Conservation (phyloP, 2,113 vertebrate genomes). For the Orientallactaga bullata region DNA sequence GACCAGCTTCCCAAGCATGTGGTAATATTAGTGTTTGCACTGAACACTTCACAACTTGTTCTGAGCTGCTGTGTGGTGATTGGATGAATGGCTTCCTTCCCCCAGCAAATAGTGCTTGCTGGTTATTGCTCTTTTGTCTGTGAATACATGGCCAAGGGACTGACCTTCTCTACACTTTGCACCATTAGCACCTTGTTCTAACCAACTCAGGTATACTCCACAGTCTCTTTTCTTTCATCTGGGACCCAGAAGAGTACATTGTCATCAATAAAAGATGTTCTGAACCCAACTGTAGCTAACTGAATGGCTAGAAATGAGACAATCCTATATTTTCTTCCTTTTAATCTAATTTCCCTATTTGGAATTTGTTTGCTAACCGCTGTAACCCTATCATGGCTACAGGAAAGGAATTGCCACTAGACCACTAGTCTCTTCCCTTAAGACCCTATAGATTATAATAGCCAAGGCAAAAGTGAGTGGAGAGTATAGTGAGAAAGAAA, state of each 20-base stretch:
- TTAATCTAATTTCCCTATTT: neutral
- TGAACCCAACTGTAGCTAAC: neutral
- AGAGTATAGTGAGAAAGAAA: neutral
- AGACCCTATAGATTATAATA: neutral
- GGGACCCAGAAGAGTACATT: neutral
- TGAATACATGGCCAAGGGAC: neutral
- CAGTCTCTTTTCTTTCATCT: neutral
- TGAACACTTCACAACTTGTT: neutral
- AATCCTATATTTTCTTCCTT: neutral
- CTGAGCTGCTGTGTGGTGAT: neutral
- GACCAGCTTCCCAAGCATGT: neutral
- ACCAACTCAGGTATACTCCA: neutral
- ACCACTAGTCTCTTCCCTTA: neutral
- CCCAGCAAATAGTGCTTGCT: neutral
- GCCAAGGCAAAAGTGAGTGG: neutral
- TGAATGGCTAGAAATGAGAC: neutral
- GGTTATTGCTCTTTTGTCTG: neutral
- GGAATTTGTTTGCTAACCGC: neutral
- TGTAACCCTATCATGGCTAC: neutral
- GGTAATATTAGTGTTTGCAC: neutral
- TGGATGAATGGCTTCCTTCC: neutral
- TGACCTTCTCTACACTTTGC: neutral
- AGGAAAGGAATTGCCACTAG: neutral
- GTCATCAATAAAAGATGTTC: neutral
- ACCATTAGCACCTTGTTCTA: neutral